Percentiles rank a stretch among this genome's conserved stretches.
phyloP scores from a whole-genome alignment of 1,140 invertebrate species.

The Drosophila tropicalis region DNA sequence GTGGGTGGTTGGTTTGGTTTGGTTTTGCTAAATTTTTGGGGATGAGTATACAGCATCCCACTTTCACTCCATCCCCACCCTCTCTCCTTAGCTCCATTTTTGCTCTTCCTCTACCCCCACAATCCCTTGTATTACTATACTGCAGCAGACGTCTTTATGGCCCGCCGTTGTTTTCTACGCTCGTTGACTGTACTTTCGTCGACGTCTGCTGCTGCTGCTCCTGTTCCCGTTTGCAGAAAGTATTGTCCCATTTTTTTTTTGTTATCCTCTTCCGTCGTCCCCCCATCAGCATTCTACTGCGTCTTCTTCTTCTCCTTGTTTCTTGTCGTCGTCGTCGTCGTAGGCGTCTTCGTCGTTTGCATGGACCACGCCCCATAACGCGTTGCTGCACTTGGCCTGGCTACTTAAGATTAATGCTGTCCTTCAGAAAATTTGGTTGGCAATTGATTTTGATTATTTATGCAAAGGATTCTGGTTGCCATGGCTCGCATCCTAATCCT shows the following conservation, averaged over 20 bases:
- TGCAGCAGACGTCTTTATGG: conserved; percentile 81
- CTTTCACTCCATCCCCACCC: conserved; percentile 21
- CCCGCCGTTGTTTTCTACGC: conserved; percentile 73
- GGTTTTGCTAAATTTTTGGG: too few relatives aligned
- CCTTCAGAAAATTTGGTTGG: conserved; percentile 36
- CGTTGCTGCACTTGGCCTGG: conserved; percentile 4
- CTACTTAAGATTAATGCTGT: conserved; percentile 63
- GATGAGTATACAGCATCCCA: conserved; percentile 11
- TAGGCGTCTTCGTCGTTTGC: not conserved
- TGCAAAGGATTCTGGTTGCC: conserved; percentile 51
- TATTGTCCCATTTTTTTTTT: conserved; percentile 47
- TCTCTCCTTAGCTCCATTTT: not conserved
- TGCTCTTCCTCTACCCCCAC: not conserved
- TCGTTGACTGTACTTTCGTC: conserved; percentile 73
- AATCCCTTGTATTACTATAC: conserved; percentile 23
- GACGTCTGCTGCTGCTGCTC: conserved; percentile 42
- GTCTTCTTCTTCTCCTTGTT: not conserved
- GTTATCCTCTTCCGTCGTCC: not conserved
- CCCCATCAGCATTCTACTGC: too few relatives aligned
- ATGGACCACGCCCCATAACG: conserved; percentile 48
- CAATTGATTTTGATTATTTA: conserved; percentile 75
- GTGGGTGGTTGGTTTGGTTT: not conserved
- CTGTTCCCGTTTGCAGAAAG: conserved; percentile 30
- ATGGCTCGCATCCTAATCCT: conserved; percentile 53
- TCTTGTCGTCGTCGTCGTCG: not conserved